A percentile compares a stretch with the other conserved stretches of the same genome.
Conservation (phyloP, 1,140 invertebrate species). For the Bombus picipes region DNA sequence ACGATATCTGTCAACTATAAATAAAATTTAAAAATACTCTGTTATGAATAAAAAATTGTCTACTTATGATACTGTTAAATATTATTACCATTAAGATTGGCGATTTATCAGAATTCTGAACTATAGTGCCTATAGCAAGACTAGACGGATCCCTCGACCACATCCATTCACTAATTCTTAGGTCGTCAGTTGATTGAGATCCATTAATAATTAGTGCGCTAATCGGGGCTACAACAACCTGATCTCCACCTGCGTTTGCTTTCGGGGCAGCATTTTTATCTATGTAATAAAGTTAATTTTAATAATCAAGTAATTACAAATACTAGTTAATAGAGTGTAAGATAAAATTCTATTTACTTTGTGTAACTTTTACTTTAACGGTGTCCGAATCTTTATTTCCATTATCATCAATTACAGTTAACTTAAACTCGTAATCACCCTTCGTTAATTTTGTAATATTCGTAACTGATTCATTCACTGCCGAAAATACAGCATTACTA, state of each 20-base stretch:
- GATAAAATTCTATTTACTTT: constrained; percentile 86
- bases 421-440: constrained; percentile 91
- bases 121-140: constrained; percentile 91
- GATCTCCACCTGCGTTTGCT: constrained; percentile 93
- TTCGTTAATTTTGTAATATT: constrained; percentile 92
- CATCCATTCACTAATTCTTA: constrained; percentile 91
- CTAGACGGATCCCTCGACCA: constrained; percentile 93
- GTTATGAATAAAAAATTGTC: background rate
- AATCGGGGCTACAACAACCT: constrained; percentile 89
- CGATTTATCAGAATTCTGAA: constrained; percentile 88
- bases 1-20: constrained; percentile 91
- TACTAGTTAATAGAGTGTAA: background rate
- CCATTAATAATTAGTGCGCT: constrained; percentile 92
- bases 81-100: constrained; percentile 88
- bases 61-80: constrained; percentile 5
- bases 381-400: constrained; percentile 89
- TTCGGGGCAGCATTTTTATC: constrained; percentile 94
- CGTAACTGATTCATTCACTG: constrained; percentile 85
- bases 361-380: constrained; percentile 91
- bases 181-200: constrained; percentile 92
- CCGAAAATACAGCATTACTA: constrained; percentile 79
- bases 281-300: constrained; percentile 76
- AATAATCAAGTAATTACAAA: constrained; percentile 11
- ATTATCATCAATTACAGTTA: constrained; percentile 93
- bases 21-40: constrained; percentile 15